A percentile compares a stretch with the other conserved stretches of the same genome.
phyloP scores from a whole-genome alignment of 2,888 invertebrate genomes.

The Agelastica alni region DNA sequence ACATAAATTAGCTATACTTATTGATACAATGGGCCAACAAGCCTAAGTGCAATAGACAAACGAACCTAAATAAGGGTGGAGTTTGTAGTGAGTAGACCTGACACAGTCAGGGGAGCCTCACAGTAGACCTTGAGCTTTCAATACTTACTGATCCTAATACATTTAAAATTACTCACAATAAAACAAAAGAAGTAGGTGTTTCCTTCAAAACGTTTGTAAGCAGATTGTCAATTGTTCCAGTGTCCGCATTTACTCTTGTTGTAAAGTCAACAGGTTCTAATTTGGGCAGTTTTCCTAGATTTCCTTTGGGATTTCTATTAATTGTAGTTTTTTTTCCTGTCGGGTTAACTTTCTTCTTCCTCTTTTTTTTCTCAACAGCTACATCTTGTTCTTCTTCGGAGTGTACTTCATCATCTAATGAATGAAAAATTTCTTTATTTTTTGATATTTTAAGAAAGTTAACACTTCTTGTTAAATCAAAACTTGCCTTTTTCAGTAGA shows the following conservation, averaged over 20 bases:
- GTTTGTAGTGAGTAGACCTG: too few species aligned
- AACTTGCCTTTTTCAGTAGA: conserved; percentile 21
- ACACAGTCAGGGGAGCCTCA: too few species aligned
- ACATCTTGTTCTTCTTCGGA: conserved; percentile 39
- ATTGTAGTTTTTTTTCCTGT: conserved; percentile 41
- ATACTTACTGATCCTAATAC: too few species aligned
- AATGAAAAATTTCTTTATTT: too few species aligned
- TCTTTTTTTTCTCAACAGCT: conserved; percentile 33
- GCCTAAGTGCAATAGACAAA: too few species aligned
- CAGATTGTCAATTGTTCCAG: conserved; percentile 45
- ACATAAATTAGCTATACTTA: too few species aligned
- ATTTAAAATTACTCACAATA: conserved; percentile 22
- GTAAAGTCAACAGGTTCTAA: conserved; percentile 45
- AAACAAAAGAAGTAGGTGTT: conserved; percentile 12
- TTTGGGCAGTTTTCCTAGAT: conserved; percentile 40
- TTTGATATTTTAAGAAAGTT: too few species aligned
- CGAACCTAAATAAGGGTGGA: too few species aligned
- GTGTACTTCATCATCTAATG: conserved; percentile 20
- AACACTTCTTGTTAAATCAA: too few species aligned
- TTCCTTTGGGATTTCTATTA: conserved; percentile 38
- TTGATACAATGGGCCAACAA: too few species aligned
- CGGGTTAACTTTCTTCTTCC: conserved; percentile 33
- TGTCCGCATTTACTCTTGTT: conserved; percentile 40
- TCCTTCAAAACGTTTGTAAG: conserved; percentile 40
- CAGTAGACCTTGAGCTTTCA: too few species aligned